phyloP scores from a whole-genome alignment of 2,797 vertebrate species.

The Periparus ater region DNA sequence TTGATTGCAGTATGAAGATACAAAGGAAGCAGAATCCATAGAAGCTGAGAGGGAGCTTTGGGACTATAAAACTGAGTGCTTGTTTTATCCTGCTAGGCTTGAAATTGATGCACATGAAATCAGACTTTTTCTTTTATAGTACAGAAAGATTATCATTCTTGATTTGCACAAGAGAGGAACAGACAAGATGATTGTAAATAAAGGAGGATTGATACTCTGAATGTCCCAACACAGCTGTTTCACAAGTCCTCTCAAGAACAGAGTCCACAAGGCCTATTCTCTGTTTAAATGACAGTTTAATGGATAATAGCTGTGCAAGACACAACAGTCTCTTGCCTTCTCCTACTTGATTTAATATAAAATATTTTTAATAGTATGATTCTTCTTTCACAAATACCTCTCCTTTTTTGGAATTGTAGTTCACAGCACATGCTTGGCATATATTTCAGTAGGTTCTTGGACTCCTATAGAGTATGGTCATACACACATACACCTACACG shows the following conservation, averaged over 20 bases:
- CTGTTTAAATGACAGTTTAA: not conserved
- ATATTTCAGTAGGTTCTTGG: not conserved
- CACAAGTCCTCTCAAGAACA: not conserved
- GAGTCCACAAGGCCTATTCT: not conserved
- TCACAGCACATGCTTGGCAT: not conserved
- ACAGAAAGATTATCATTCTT: not conserved
- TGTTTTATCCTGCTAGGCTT: not conserved
- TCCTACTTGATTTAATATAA: not conserved
- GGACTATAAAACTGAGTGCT: not conserved
- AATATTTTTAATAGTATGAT: not conserved
- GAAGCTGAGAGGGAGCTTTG: not conserved
- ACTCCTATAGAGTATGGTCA: not conserved
- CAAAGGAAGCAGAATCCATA: conserved; percentile 13
- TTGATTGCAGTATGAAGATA: conserved; percentile 1
- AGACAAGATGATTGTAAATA: not conserved
- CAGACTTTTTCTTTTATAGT: not conserved
- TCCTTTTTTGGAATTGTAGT: not conserved
- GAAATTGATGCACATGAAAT: not conserved
- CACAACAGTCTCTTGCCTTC: not conserved
- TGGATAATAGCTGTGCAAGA: not conserved
- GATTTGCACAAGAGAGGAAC: not conserved
- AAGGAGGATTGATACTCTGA: not conserved
- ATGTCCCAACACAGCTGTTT: not conserved
- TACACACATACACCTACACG: not conserved
- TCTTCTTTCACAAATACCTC: not conserved